Evolutionary conservation across 2,888 invertebrate species (phyloP).

Genomic region (Ligdia adustata): DNA sequence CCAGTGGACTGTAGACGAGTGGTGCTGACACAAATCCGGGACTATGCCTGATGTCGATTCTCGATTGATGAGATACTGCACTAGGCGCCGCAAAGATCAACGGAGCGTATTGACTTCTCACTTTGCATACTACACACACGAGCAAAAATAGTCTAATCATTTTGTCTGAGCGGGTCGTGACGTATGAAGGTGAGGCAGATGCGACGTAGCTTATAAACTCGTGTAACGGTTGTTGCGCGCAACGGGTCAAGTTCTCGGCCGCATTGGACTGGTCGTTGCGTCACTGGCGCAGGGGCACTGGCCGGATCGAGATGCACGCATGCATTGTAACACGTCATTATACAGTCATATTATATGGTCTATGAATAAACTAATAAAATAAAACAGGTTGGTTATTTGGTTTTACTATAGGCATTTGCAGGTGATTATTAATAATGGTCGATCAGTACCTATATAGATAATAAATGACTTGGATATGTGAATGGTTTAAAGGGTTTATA

Average conservation of each 20-base stretch:
- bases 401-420: too few species aligned
- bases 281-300: slow-evolving; percentile 64
- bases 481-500: too few species aligned
- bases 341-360: slow-evolving; percentile 37
- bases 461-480: too few species aligned
- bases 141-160: slow-evolving; percentile 60
- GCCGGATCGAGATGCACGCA: slow-evolving; percentile 62
- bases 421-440: too few species aligned
- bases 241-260: slow-evolving; percentile 74
- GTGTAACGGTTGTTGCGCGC: slow-evolving; percentile 68
- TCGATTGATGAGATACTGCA: slow-evolving; percentile 83
- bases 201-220: slow-evolving; percentile 65
- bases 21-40: slow-evolving; percentile 55
- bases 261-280: slow-evolving; percentile 60
- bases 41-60: slow-evolving; percentile 73
- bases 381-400: too few species aligned
- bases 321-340: slow-evolving; percentile 40
- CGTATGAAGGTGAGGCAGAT: slow-evolving; percentile 49
- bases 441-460: too few species aligned
- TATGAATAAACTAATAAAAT: slow-evolving; percentile 32
- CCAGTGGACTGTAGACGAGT: slow-evolving; percentile 58
- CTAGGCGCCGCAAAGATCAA: slow-evolving; percentile 76
- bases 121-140: slow-evolving; percentile 45
- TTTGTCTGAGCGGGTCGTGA: slow-evolving; percentile 46
- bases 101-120: slow-evolving; percentile 55